Evolutionary conservation across 2,113 vertebrate species (phyloP).

Genomic region (Protomyctophum bolini): DNA sequence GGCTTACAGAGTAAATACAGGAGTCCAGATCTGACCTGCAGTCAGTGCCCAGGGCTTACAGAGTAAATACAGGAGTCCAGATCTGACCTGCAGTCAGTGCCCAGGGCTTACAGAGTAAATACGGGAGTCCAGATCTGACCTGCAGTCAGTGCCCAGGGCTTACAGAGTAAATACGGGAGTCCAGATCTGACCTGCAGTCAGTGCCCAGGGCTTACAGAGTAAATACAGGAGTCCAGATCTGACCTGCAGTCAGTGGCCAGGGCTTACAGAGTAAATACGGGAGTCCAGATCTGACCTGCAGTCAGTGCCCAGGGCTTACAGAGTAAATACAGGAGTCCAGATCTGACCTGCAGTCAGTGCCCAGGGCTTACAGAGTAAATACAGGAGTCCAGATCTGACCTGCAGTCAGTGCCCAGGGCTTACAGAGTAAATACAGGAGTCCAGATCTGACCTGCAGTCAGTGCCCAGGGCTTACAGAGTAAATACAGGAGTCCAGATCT

Average conservation of each 20-base stretch:
- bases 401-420: background rate
- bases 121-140: conserved; percentile 12
- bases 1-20: conserved; percentile 16
- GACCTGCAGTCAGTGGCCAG: conserved; percentile 10
- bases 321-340: conserved; percentile 18
- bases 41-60: background rate
- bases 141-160: background rate
- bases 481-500: conserved; percentile 20
- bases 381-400: conserved; percentile 10
- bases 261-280: conserved; percentile 18
- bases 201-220: background rate
- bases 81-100: conserved; percentile 17
- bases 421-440: conserved; percentile 15
- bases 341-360: conserved; percentile 17
- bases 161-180: conserved; percentile 17
- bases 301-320: background rate
- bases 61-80: conserved; percentile 18
- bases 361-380: conserved; percentile 15
- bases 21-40: conserved; percentile 12
- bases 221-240: conserved; percentile 20
- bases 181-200: conserved; percentile 19
- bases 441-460: conserved; percentile 19
- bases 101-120: conserved; percentile 15
- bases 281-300: conserved; percentile 12
- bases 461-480: background rate